These are phyloP conservation scores for Spinus pinus DNA, from an alignment of 2,797 vertebrate genomes.

Conservation along the genomic window DNA sequence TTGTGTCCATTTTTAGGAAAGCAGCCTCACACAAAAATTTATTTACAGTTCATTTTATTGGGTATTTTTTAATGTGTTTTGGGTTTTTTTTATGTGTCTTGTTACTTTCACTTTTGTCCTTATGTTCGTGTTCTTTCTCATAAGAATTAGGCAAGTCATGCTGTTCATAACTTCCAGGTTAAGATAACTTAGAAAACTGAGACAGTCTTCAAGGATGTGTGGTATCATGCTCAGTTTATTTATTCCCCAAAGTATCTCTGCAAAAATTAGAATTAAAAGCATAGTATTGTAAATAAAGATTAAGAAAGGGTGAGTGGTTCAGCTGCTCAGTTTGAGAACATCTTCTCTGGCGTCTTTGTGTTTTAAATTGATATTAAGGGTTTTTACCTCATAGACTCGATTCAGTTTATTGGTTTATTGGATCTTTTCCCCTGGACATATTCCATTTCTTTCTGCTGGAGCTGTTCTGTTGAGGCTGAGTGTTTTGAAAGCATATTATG, in stretches of 20 bases:
- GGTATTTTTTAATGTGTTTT: background rate
- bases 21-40: background rate
- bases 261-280: constrained; percentile 10
- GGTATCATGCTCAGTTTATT: background rate
- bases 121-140: background rate
- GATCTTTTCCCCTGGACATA: background rate
- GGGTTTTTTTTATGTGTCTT: background rate
- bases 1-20: background rate
- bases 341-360: background rate
- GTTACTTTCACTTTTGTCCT: background rate
- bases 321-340: background rate
- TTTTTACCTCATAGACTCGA: background rate
- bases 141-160: background rate
- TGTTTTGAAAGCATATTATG: background rate
- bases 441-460: background rate
- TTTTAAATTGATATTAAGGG: background rate
- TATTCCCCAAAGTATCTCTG: background rate
- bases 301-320: background rate
- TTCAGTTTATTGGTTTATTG: constrained; percentile 11
- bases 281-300: background rate
- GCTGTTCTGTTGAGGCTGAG: constrained; percentile 2
- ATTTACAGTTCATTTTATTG: background rate
- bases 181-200: background rate
- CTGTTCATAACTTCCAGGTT: background rate
- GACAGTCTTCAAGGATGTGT: background rate